Percentiles rank a stretch among this genome's conserved stretches.
Evolutionary conservation across 2,113 vertebrate genomes (phyloP).

Genomic region (Channa argus): DNA sequence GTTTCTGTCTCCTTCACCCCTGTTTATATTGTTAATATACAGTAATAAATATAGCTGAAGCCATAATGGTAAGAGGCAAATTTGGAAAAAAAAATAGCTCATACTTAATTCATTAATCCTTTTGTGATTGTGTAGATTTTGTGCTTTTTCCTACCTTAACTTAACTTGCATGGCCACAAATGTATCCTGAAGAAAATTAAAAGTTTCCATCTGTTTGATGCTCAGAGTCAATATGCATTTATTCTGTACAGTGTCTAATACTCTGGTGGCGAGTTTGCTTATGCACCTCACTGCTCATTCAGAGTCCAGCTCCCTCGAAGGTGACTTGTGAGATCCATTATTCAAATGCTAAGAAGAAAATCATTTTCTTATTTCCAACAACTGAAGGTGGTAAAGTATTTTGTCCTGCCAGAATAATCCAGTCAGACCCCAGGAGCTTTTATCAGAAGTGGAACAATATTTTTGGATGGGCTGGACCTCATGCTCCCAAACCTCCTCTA

Average conservation of each 20-base stretch:
- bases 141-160: conserved; percentile 33
- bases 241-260: conserved; percentile 36
- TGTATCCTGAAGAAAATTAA: conserved; percentile 45
- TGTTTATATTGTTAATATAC: too few species aligned
- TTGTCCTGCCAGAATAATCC: conserved; percentile 15
- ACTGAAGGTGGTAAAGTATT: conserved; percentile 32
- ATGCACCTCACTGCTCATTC: conserved; percentile 48
- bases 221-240: conserved; percentile 46
- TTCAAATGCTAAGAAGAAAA: conserved; percentile 56
- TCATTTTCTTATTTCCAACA: conserved; percentile 55
- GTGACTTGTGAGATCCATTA: conserved; percentile 56
- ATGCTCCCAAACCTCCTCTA: conserved; percentile 1
- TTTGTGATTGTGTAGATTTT: conserved; percentile 64
- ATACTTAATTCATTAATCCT: conserved; percentile 28
- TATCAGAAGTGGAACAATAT: conserved; percentile 32
- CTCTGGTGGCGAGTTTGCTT: conserved; percentile 42
- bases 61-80: neutral
- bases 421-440: conserved; percentile 32
- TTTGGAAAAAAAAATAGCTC: neutral
- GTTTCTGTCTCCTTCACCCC: neutral
- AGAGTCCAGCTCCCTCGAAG: conserved; percentile 41
- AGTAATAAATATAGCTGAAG: conserved; percentile 1
- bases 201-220: conserved; percentile 59
- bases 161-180: conserved; percentile 27
- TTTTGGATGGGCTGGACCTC: conserved; percentile 24